Evolutionary conservation across 2,888 invertebrate genomes (phyloP), one percentile per base, ranked within the genome.

Genomic region (Pristionchus entomophagus): DNA sequence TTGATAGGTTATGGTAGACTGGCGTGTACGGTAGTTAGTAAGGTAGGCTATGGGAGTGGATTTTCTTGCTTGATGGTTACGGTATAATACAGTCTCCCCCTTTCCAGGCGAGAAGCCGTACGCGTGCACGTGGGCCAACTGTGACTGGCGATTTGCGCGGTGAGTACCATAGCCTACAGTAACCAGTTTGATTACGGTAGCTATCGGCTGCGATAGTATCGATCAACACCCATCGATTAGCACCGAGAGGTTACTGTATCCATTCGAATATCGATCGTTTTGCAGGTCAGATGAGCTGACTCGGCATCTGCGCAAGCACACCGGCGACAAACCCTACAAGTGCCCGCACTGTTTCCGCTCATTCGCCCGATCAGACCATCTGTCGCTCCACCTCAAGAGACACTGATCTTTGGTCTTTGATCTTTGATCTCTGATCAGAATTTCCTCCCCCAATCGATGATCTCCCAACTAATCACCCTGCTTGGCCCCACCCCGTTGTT

Each of bases 361-460:
- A 38, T 96, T 96, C 94, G 95, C 95, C 56, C 94, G 96, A 77
- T 95, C 95, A 51, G 96, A 96, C 93, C 96, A 96, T 91, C 94
- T 96, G 19, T 87, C 87, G 49, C 88, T 91, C 19, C 91, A 91
- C 80, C 88, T 91, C 88, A 91, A 90, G 88, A 87, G 90, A n/a
- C 91, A 91, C 81, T 82, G 49, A 81, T 73, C 73, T 73, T 41
- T 73, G 69, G 38, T 69, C 69, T 69, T 73, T 45, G 41, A n/a
- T n/a, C n/a, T 73, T 35, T 38, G 65, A 35, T 59, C 56, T 59
- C 22, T 53, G 51, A n/a, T n/a, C n/a, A n/a, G n/a, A n/a, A n/a
- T n/a, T 26, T 45, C 65, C 65, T 29, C 65, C 32, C 32, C 35
- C 32, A 29, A 6, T 26, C 45, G 45, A 45, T 59, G 65, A 65